A percentile compares a stretch with the other conserved stretches of the same genome.
Evolutionary conservation across 2,113 vertebrate species (phyloP).

Genomic region (Bolborhynchus lineola): DNA sequence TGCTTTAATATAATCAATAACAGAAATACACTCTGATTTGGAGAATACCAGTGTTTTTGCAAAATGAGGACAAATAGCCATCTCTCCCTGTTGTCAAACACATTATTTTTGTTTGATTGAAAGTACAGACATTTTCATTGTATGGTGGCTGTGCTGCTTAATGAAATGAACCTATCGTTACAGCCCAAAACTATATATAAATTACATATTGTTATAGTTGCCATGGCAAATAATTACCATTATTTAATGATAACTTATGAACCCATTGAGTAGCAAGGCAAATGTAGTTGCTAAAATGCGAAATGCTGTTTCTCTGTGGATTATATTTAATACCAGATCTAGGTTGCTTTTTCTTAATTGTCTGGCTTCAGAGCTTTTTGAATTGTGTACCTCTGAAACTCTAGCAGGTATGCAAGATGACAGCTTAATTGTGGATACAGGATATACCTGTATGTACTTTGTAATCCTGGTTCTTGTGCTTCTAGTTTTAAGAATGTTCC

Average conservation of each 20-base stretch:
- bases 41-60: neutral
- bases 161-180: neutral
- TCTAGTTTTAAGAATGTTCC: neutral
- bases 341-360: neutral
- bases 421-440: neutral
- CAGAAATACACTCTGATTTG: neutral
- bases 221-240: slow-evolving; percentile 58
- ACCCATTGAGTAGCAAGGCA: neutral
- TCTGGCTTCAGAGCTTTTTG: neutral
- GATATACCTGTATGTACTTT: neutral
- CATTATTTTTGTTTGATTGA: neutral
- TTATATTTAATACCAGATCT: neutral
- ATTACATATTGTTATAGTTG: slow-evolving; percentile 53
- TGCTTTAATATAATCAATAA: neutral
- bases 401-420: neutral
- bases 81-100: neutral
- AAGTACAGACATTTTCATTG: neutral
- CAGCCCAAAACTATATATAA: slow-evolving; percentile 18
- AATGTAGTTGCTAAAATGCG: neutral
- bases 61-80: neutral
- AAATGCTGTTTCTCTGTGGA: neutral
- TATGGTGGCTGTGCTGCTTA: neutral
- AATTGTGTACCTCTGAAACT: neutral
- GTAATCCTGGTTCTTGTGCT: neutral
- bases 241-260: slow-evolving; percentile 37